Evolutionary conservation across 2,888 invertebrate species (phyloP).

Genomic region (Hyles lineata): DNA sequence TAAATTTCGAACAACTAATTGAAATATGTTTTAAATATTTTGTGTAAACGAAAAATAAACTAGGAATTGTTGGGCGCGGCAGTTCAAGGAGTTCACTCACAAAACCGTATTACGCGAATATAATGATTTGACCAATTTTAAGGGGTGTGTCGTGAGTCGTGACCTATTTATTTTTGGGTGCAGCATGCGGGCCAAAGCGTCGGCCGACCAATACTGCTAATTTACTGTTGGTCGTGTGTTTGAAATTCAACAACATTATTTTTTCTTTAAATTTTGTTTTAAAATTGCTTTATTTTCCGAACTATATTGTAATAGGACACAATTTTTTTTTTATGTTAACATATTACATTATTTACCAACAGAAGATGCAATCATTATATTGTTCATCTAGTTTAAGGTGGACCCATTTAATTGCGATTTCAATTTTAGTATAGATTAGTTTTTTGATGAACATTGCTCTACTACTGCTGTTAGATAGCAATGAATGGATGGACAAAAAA

Average conservation of each 20-base stretch:
- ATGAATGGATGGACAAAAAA: not conserved
- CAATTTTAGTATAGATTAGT: no score
- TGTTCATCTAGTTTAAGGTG: no score
- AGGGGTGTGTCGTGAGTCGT: slow-evolving; percentile 20
- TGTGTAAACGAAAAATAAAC: no score
- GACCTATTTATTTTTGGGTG: slow-evolving; percentile 27
- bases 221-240: not conserved
- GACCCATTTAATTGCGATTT: no score
- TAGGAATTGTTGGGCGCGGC: no score
- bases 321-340: no score
- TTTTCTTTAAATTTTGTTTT: no score
- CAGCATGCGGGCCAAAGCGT: not conserved
- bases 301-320: no score
- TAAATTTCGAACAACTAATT: not conserved
- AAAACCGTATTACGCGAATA: slow-evolving; percentile 12
- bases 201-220: not conserved
- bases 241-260: not conserved
- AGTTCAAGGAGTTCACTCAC: not conserved
- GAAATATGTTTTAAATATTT: not conserved
- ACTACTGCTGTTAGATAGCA: not conserved
- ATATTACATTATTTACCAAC: no score
- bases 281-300: no score
- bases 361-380: no score
- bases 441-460: no score
- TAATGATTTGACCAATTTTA: slow-evolving; percentile 32